Conservation (phyloP, 2,113 vertebrate genomes). For the Falco punctatus region DNA sequence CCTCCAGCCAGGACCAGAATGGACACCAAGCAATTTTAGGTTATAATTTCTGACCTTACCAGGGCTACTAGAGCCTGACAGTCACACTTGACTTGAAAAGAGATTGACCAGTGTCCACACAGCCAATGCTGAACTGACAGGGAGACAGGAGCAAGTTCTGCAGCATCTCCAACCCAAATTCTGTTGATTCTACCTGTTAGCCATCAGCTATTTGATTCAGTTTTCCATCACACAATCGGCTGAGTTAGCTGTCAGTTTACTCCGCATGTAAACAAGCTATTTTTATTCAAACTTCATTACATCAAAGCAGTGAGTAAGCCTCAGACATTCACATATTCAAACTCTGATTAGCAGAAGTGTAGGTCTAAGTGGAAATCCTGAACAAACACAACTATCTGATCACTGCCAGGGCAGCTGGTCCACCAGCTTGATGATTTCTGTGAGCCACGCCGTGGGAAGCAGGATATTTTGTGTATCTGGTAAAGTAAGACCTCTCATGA, state of each 20-base stretch:
- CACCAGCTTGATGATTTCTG: not conserved
- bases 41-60: not conserved
- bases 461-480: not conserved
- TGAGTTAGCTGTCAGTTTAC: not conserved
- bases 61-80: not conserved
- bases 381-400: constrained; percentile 10
- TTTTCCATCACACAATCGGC: not conserved
- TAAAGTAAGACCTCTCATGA: not conserved
- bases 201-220: not conserved
- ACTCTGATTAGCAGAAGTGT: not conserved
- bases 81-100: not conserved
- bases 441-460: not conserved
- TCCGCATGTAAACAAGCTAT: not conserved
- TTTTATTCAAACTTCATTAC: not conserved
- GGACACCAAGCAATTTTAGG: not conserved
- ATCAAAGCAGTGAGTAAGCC: not conserved
- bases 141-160: not conserved
- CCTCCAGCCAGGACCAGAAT: not conserved
- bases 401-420: not conserved
- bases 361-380: constrained; percentile 44
- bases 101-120: not conserved
- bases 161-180: not conserved
- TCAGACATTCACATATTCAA: not conserved
- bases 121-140: not conserved
- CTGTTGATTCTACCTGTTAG: not conserved